Conservation (phyloP, 2,888 invertebrate genomes). For the Abrostola triplasia region DNA sequence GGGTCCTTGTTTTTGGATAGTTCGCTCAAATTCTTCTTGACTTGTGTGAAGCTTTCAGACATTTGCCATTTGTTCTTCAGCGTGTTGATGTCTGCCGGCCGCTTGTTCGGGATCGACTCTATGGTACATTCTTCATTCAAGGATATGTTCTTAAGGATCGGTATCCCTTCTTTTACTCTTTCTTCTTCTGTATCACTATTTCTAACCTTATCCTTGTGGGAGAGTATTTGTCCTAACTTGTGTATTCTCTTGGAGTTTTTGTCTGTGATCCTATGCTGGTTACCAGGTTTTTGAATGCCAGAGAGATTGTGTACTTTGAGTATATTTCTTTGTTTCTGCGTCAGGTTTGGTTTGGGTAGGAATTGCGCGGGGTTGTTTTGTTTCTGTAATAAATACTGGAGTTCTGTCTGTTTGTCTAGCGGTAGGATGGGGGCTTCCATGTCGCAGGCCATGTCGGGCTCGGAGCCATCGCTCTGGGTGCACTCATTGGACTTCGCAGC, state of each 20-base stretch:
- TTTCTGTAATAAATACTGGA: slow-evolving; percentile 83
- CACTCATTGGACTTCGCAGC: slow-evolving; percentile 66
- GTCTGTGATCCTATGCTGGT: slow-evolving; percentile 77
- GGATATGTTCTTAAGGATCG: slow-evolving; percentile 79
- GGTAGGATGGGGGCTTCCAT: slow-evolving; percentile 72
- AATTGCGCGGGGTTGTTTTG: slow-evolving; percentile 86
- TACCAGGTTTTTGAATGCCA: slow-evolving; percentile 77
- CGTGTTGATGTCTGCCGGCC: slow-evolving; percentile 81
- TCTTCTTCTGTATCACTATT: slow-evolving; percentile 73
- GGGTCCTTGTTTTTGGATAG: slow-evolving; percentile 83
- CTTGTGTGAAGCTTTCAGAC: slow-evolving; percentile 85
- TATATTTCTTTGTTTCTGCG: slow-evolving; percentile 77
- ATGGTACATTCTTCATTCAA: slow-evolving; percentile 89
- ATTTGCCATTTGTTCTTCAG: slow-evolving; percentile 87
- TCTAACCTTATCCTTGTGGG: slow-evolving; percentile 70
- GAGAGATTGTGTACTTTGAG: slow-evolving; percentile 75
- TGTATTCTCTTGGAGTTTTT: slow-evolving; percentile 83
- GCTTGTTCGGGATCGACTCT: slow-evolving; percentile 86
- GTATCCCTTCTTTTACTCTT: slow-evolving; percentile 65
- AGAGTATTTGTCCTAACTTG: slow-evolving; percentile 79
- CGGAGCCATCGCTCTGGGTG: slow-evolving; percentile 73
- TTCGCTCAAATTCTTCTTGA: slow-evolving; percentile 84
- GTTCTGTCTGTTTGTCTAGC: slow-evolving; percentile 83
- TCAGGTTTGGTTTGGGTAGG: slow-evolving; percentile 75
- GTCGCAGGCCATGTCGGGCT: slow-evolving; percentile 71